phyloP scores from a whole-genome alignment of 2,888 invertebrate genomes.

The Eupithecia abbreviata region DNA sequence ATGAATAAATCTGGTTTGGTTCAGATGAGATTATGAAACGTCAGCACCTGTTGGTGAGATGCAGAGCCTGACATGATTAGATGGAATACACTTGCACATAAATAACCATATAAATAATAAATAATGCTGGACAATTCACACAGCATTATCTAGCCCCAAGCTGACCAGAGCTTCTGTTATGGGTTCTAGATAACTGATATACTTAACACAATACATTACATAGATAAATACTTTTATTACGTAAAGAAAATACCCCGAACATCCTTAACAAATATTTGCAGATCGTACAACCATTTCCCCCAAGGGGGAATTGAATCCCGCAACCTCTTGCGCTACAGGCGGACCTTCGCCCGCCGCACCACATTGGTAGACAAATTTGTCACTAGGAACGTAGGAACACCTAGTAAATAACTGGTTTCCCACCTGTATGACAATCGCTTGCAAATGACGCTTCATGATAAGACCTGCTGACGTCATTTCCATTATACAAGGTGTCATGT shows the following conservation, averaged over 20 bases:
- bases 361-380: neutral
- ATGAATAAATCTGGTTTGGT: slow-evolving; percentile 13
- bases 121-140: too few species aligned
- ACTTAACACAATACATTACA: too few species aligned
- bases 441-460: slow-evolving; percentile 46
- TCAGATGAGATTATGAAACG: neutral
- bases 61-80: neutral
- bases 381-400: neutral
- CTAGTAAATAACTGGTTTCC: slow-evolving; percentile 53
- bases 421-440: slow-evolving; percentile 40
- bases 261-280: too few species aligned
- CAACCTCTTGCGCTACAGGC: too few species aligned
- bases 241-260: too few species aligned
- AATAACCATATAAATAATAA: neutral
- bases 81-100: neutral
- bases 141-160: too few species aligned
- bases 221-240: too few species aligned
- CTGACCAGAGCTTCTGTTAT: too few species aligned
- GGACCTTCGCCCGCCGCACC: too few species aligned
- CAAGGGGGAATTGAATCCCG: too few species aligned
- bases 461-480: slow-evolving; percentile 37
- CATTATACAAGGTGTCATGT: slow-evolving; percentile 37
- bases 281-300: too few species aligned
- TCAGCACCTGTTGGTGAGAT: slow-evolving; percentile 2
- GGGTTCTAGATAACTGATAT: too few species aligned